Evolutionary conservation across 2,797 vertebrate genomes (phyloP).

Genomic region (Babyrousa celebensis): DNA sequence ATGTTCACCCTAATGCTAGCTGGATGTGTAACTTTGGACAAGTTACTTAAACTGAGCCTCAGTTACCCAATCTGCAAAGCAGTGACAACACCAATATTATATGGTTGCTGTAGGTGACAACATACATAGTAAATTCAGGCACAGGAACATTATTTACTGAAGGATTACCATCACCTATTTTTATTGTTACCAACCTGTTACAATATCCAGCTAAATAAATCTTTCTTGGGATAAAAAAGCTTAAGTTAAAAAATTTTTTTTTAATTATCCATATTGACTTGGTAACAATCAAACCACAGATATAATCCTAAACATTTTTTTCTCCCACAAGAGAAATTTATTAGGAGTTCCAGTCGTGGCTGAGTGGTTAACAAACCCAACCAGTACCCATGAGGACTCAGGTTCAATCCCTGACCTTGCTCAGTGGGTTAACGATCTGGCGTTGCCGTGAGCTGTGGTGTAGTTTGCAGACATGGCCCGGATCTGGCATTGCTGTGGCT

Average conservation of each 20-base stretch:
- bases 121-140: conserved; percentile 12
- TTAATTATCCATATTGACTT: conserved; percentile 23
- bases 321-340: no score
- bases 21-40: background rate
- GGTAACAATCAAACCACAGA: conserved; percentile 7
- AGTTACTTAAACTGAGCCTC: conserved; percentile 11
- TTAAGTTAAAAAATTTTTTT: background rate
- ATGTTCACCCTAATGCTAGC: conserved; percentile 9
- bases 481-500: no score
- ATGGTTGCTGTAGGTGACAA: background rate
- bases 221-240: conserved; percentile 33
- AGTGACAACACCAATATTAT: background rate
- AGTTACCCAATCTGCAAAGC: background rate
- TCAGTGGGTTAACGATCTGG: no score
- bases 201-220: conserved; percentile 18
- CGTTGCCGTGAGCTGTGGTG: no score
- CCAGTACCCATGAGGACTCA: no score
- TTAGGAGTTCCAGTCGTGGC: no score
- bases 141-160: conserved; percentile 39
- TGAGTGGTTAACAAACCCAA: no score
- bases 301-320: background rate
- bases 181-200: conserved; percentile 2
- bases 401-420: no score
- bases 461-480: no score
- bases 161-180: conserved; percentile 62